These are phyloP conservation scores for Rotaria sp. DNA, from an alignment of 2,888 invertebrate species.

Conservation along the genomic window DNA sequence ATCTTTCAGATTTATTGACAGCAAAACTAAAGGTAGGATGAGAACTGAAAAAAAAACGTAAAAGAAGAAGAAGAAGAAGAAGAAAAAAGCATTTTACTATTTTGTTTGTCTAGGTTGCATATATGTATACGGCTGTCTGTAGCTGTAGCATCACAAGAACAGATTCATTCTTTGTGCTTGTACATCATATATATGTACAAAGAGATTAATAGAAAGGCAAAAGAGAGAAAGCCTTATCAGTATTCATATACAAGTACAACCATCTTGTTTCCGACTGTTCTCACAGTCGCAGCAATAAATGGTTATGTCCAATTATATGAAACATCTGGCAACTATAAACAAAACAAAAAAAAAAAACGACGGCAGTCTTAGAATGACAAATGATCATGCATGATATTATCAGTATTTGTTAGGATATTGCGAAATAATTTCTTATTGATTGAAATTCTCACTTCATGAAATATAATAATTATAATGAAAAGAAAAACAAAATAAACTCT, in stretches of 20 bases:
- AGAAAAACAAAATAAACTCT: too few species aligned
- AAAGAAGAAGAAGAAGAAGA: background rate
- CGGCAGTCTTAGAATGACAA: background rate
- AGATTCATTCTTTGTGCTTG: background rate
- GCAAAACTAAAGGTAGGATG: background rate
- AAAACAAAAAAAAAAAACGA: background rate
- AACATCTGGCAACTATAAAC: background rate
- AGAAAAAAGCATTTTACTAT: background rate
- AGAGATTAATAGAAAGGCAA: background rate
- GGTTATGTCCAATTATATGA: background rate
- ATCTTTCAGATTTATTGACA: background rate
- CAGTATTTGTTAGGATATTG: background rate
- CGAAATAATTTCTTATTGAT: too few species aligned
- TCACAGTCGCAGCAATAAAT: background rate
- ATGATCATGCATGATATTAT: background rate
- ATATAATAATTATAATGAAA: too few species aligned
- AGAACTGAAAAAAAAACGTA: background rate
- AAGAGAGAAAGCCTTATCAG: background rate
- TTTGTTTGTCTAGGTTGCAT: background rate
- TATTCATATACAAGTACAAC: background rate
- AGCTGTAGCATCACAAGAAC: background rate
- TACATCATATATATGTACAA: background rate
- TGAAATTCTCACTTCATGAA: too few species aligned
- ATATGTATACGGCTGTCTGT: background rate
- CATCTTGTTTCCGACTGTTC: background rate